A percentile compares a stretch with the other conserved stretches of the same genome.
Conservation (phyloP, 2,113 vertebrate genomes). For the Cavia aperea region DNA sequence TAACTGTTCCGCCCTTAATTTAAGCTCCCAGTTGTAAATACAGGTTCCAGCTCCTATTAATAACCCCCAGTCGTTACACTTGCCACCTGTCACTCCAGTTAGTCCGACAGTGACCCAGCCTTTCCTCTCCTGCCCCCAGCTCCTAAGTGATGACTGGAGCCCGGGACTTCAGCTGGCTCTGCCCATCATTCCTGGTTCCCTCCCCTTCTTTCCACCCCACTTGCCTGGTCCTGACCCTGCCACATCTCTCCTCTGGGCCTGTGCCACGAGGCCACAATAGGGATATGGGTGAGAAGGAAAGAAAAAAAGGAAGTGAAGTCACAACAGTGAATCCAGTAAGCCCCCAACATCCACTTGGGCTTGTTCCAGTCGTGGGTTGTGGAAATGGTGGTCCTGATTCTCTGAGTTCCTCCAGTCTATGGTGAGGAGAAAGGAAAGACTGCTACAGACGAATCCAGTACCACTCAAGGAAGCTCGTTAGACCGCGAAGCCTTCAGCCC, state of each 20-base stretch:
- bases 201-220: neutral
- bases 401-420: neutral
- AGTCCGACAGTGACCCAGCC: neutral
- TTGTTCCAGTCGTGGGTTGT: neutral
- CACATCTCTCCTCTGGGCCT: neutral
- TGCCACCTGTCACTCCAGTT: slow-evolving; percentile 17
- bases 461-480: neutral
- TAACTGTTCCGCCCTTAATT: neutral
- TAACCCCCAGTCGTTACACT: neutral
- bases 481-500: neutral
- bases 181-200: fast-evolving
- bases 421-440: neutral
- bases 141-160: fast-evolving
- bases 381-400: neutral
- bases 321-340: neutral
- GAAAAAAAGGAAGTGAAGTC: neutral
- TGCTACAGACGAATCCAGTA: neutral
- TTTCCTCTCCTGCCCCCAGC: neutral
- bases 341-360: neutral
- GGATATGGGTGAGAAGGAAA: neutral
- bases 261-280: neutral
- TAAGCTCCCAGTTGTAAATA: neutral
- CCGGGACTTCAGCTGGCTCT: neutral
- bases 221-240: too few relatives aligned
- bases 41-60: slow-evolving; percentile 29